Percentiles rank a stretch among this genome's conserved stretches.
phyloP scores from a whole-genome alignment of 2,888 invertebrate species.

The Brachylomia viminalis region DNA sequence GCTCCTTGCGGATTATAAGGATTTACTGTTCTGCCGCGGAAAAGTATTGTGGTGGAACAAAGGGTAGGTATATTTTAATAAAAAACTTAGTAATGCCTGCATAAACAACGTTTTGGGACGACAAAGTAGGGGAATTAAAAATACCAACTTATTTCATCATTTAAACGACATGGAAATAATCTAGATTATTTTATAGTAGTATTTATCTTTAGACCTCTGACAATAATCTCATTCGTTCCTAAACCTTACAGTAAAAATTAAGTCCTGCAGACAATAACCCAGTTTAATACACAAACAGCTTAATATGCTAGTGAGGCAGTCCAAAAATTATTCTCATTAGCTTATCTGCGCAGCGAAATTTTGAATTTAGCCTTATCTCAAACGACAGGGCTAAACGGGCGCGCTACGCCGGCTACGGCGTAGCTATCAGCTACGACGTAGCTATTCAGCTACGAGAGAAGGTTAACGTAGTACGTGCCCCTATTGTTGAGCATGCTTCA shows the following conservation, averaged over 20 bases:
- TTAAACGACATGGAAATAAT: no score
- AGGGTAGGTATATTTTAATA: constrained; percentile 59
- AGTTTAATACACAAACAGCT: constrained; percentile 60
- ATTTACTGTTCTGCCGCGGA: constrained; percentile 71
- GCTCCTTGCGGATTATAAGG: constrained; percentile 73
- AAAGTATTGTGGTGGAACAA: constrained; percentile 66
- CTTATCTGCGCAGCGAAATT: constrained; percentile 81
- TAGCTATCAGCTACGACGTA: constrained; percentile 69
- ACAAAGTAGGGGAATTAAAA: constrained; percentile 18
- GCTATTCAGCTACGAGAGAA: constrained; percentile 72
- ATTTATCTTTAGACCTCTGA: background rate
- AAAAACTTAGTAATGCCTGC: constrained; percentile 40
- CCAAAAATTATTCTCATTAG: constrained; percentile 84
- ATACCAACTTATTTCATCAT: constrained; percentile 1
- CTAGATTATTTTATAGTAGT: background rate
- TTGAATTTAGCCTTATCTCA: constrained; percentile 82
- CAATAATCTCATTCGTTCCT: background rate
- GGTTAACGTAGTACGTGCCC: constrained; percentile 78
- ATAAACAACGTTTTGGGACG: constrained; percentile 34
- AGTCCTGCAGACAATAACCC: constrained; percentile 30
- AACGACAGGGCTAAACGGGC: constrained; percentile 77
- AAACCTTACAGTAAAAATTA: constrained; percentile 1
- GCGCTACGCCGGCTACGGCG: constrained; percentile 75
- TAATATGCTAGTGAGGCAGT: constrained; percentile 76
- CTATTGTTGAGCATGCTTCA: constrained; percentile 71